Evolutionary conservation across 1,140 invertebrate species (phyloP).

Genomic region (Telenomus remus): DNA sequence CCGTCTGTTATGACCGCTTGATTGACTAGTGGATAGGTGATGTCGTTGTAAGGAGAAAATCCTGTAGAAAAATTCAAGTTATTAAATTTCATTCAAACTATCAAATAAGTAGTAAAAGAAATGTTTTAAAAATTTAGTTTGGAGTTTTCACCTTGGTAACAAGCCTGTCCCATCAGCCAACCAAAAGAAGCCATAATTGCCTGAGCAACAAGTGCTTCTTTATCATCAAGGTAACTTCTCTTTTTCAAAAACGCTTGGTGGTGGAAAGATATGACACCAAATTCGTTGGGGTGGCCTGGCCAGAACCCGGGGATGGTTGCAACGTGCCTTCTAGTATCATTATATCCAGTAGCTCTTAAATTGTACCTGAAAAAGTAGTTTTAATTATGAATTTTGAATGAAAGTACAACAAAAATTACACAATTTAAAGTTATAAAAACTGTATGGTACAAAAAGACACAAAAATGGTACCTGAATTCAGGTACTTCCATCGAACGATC

Average conservation of each 20-base stretch:
- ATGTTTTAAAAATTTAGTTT: too few relatives aligned
- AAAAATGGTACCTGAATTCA: conserved; percentile 77
- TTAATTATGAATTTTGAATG: too few relatives aligned
- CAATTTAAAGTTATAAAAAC: too few relatives aligned
- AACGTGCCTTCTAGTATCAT: conserved; percentile 76
- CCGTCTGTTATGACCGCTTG: conserved; percentile 92
- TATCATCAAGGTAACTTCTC: conserved; percentile 73
- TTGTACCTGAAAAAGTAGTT: conserved; percentile 72
- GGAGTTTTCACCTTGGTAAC: conserved; percentile 82
- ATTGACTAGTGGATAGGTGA: conserved; percentile 90
- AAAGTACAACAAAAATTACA: too few relatives aligned
- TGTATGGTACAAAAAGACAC: too few relatives aligned
- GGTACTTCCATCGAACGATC: conserved; percentile 77
- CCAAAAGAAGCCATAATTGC: conserved; percentile 86
- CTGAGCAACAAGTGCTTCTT: conserved; percentile 82
- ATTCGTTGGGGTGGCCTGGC: conserved; percentile 85
- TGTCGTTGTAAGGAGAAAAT: conserved; percentile 89
- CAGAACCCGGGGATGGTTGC: conserved; percentile 88
- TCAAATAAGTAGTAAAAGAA: background rate
- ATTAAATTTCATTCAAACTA: conserved; percentile 9
- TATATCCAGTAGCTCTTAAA: conserved; percentile 78
- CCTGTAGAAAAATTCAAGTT: conserved; percentile 75
- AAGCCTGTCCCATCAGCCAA: conserved; percentile 87
- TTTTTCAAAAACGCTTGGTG: conserved; percentile 76
- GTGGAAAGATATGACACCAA: conserved; percentile 85